These are phyloP conservation scores for Porites divaricata DNA, from an alignment of 92 coral and sea anemone genomes.

Conservation along the genomic window DNA sequence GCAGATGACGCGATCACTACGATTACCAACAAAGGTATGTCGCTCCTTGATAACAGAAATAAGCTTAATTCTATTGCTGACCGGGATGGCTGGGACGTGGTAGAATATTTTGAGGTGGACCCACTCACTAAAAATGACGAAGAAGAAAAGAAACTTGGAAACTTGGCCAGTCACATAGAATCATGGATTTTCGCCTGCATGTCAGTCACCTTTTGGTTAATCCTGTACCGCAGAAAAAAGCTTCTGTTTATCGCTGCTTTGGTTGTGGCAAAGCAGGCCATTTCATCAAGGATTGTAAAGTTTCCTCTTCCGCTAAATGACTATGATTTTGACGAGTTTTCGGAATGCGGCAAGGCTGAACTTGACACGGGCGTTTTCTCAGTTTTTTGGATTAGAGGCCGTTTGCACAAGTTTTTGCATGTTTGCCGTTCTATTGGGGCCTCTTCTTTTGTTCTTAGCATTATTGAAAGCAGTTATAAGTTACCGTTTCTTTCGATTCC, in stretches of 20 bases:
- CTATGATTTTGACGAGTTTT: conserved; percentile 34
- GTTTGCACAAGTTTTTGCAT: not conserved
- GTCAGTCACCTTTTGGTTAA: conserved; percentile 48
- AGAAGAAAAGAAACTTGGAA: conserved; percentile 15
- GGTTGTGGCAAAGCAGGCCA: conserved; percentile 63
- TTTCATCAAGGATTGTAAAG: conserved; percentile 48
- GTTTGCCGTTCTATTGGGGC: too few relatives aligned
- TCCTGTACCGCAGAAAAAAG: conserved; percentile 52
- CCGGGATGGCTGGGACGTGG: conserved; percentile 53
- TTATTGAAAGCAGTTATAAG: too few relatives aligned
- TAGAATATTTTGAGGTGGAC: too few relatives aligned
- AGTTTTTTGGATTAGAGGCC: conserved; percentile 30
- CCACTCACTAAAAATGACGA: conserved; percentile 12
- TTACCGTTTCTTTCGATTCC: too few relatives aligned
- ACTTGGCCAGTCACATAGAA: conserved; percentile 39
- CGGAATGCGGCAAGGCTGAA: conserved; percentile 43
- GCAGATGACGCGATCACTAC: too few relatives aligned
- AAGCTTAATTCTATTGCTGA: conserved; percentile 40
- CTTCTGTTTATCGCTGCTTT: conserved; percentile 44
- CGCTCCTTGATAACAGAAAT: not conserved
- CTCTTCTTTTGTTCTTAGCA: too few relatives aligned
- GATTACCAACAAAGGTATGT: too few relatives aligned
- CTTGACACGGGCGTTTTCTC: conserved; percentile 23
- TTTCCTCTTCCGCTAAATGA: conserved; percentile 45
- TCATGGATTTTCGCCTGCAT: conserved; percentile 37